Conservation (phyloP, 2,888 invertebrate genomes). For the Micoletzkya japonica region DNA sequence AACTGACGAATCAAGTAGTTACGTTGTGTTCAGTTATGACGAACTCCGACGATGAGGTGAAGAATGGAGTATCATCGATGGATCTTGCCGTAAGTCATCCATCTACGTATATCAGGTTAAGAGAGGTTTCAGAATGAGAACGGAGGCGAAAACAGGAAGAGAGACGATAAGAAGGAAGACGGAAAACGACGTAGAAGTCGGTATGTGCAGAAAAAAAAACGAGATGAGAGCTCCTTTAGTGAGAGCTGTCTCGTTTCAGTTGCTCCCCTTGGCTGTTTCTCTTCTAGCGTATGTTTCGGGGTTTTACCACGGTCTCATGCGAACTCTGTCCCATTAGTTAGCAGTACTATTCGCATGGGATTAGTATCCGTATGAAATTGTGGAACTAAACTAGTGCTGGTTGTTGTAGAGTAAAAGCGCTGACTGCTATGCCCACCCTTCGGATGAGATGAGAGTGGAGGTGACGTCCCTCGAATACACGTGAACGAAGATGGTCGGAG, state of each 20-base stretch:
- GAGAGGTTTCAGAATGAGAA: too few relatives aligned
- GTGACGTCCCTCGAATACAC: neutral
- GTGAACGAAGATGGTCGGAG: constrained; percentile 9
- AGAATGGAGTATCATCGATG: too few relatives aligned
- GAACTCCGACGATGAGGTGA: too few relatives aligned
- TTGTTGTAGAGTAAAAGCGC: constrained; percentile 30
- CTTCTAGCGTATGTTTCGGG: too few relatives aligned
- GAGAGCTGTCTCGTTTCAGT: constrained; percentile 3
- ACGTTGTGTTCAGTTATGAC: too few relatives aligned
- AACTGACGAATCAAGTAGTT: too few relatives aligned
- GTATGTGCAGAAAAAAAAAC: constrained; percentile 1
- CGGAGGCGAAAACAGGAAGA: neutral
- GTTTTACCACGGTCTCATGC: too few relatives aligned
- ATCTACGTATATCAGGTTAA: too few relatives aligned
- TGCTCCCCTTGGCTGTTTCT: constrained; percentile 5
- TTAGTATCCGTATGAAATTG: too few relatives aligned
- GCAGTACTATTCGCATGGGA: too few relatives aligned
- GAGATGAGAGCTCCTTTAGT: constrained; percentile 10
- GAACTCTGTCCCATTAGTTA: too few relatives aligned
- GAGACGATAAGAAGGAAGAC: constrained; percentile 6
- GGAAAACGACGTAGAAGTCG: constrained; percentile 18
- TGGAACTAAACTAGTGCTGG: constrained; percentile 18
- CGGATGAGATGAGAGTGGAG: neutral
- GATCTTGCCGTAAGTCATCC: too few relatives aligned
- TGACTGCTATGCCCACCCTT: constrained; percentile 1